Evolutionary conservation across 2,797 vertebrate genomes (phyloP).

Genomic region (Decapterus maruadsi): DNA sequence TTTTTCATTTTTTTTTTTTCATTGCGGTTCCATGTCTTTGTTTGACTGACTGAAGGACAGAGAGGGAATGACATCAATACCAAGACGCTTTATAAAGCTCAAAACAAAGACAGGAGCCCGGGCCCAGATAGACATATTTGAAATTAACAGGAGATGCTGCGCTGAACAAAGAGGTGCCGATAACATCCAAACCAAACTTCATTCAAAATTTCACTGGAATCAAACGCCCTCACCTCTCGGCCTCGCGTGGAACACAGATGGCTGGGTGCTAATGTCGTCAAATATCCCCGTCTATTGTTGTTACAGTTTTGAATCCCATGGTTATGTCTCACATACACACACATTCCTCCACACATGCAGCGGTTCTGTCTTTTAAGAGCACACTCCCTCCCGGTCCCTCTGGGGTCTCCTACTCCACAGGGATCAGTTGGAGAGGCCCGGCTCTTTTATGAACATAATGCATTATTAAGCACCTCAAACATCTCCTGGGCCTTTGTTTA

Average conservation of each 20-base stretch:
- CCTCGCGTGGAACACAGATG: conserved; percentile 39
- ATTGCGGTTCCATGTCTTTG: conserved; percentile 60
- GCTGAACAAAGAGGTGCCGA: conserved; percentile 30
- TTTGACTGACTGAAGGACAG: conserved; percentile 78
- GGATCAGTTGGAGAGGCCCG: conserved; percentile 84
- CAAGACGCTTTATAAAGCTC: conserved; percentile 76
- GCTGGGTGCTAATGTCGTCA: conserved; percentile 45
- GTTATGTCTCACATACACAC: conserved; percentile 13
- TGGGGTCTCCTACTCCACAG: conserved; percentile 83
- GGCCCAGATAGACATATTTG: conserved; percentile 55
- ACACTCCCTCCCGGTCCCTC: conserved; percentile 74
- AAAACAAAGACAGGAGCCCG: conserved; percentile 71
- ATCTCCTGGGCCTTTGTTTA: conserved; percentile 91
- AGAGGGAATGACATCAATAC: conserved; percentile 84
- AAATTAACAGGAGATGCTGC: conserved; percentile 63
- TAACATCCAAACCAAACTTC: conserved; percentile 59
- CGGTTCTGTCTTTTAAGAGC: conserved; percentile 68
- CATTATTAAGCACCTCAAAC: conserved; percentile 92
- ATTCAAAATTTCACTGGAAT: conserved; percentile 31
- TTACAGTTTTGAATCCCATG: conserved; percentile 22
- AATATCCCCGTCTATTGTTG: conserved; percentile 28
- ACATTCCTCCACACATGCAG: conserved; percentile 29
- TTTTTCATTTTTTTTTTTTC: conserved; percentile 68
- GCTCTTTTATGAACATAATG: conserved; percentile 90
- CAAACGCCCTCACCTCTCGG: conserved; percentile 3